A percentile compares a stretch with the other conserved stretches of the same genome.
These are phyloP conservation scores for Heliconius himera DNA, from an alignment of 1,140 invertebrate species.

Conservation along the genomic window DNA sequence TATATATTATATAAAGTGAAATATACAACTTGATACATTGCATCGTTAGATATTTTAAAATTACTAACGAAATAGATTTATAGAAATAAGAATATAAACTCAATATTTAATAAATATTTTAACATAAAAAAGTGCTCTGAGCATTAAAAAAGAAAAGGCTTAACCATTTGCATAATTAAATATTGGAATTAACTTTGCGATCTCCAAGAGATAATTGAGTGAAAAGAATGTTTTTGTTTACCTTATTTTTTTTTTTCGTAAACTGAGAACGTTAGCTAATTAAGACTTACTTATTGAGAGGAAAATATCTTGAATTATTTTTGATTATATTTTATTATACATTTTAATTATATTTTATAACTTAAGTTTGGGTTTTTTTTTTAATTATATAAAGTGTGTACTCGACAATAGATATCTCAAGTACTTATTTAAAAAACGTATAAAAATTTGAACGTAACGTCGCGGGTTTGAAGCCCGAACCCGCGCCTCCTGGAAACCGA, in stretches of 20 bases:
- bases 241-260: slow-evolving; percentile 42
- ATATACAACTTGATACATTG: too few relatives aligned
- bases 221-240: slow-evolving; percentile 49
- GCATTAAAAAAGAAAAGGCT: slow-evolving; percentile 20
- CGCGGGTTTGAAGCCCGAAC: too few relatives aligned
- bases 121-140: slow-evolving; percentile 2
- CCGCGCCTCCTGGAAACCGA: too few relatives aligned
- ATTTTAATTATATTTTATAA: too few relatives aligned
- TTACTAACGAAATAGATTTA: background rate
- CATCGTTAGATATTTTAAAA: too few relatives aligned
- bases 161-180: slow-evolving; percentile 68
- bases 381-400: too few relatives aligned
- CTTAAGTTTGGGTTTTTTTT: too few relatives aligned
- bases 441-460: too few relatives aligned
- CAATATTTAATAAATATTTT: background rate
- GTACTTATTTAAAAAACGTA: too few relatives aligned
- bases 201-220: slow-evolving; percentile 58
- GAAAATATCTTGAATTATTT: background rate
- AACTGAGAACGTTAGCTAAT: background rate
- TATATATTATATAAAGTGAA: too few relatives aligned
- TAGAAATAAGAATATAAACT: background rate
- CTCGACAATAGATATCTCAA: too few relatives aligned
- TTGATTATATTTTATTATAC: too few relatives aligned
- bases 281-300: background rate
- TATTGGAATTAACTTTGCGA: slow-evolving; percentile 60